Evolutionary conservation across 2,797 vertebrate species (phyloP).

Genomic region (Somateria mollissima): DNA sequence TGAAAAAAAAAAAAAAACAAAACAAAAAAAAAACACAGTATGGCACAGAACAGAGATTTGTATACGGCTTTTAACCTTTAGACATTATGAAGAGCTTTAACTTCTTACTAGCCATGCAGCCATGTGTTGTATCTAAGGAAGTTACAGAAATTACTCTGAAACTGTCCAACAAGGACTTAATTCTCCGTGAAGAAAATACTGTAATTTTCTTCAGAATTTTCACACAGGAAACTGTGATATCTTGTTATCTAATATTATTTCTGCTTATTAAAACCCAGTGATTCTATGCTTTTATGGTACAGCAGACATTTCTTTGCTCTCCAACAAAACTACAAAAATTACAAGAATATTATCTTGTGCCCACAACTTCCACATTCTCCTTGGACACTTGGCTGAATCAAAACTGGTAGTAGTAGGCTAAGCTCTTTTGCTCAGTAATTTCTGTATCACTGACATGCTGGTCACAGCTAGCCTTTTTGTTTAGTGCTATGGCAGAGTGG

Average conservation of each 20-base stretch:
- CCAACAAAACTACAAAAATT: not conserved
- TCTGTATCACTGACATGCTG: not conserved
- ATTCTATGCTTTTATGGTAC: not conserved
- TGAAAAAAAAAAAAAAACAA: not conserved
- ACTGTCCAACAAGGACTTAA: not conserved
- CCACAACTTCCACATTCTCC: not conserved
- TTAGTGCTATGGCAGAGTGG: not conserved
- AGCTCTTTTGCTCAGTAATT: not conserved
- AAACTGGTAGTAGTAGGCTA: not conserved
- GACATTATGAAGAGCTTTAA: not conserved
- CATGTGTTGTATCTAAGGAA: not conserved
- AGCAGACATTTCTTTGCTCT: not conserved
- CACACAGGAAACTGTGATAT: not conserved
- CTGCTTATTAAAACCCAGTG: not conserved
- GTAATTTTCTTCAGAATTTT: not conserved
- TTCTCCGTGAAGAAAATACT: not conserved
- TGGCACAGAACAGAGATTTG: not conserved
- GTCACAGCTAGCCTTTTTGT: not conserved
- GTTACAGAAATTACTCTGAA: not conserved
- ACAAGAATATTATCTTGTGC: not conserved
- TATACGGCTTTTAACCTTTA: not conserved
- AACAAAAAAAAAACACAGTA: not conserved
- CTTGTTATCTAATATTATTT: not conserved
- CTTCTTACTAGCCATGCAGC: not conserved
- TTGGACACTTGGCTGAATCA: not conserved